Percentiles rank a stretch among this genome's conserved stretches.
phyloP scores from a whole-genome alignment of 2,113 vertebrate genomes.

The Dasypus novemcinctus region DNA sequence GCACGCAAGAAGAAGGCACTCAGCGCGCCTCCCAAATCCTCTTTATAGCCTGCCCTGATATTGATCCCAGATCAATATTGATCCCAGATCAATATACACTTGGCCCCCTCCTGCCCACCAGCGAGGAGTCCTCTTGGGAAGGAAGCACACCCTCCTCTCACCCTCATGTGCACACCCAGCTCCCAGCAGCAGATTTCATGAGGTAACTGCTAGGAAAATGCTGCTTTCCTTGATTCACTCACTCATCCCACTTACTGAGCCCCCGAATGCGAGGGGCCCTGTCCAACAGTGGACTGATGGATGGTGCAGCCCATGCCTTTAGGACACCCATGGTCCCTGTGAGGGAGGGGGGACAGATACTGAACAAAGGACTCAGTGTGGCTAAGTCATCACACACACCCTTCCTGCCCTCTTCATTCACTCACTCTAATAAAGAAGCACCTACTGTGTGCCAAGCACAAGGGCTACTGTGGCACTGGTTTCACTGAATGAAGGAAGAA shows the following conservation, averaged over 20 bases:
- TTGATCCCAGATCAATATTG: not conserved
- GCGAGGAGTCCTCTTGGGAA: not conserved
- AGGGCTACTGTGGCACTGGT: not conserved
- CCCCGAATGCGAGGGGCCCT: fast-evolving
- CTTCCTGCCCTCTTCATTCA: not conserved
- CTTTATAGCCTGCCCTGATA: not conserved
- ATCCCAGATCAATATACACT: fast-evolving
- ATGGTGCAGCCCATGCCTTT: not conserved
- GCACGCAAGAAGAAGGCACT: not conserved
- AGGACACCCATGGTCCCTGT: not conserved
- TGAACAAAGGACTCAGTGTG: not conserved
- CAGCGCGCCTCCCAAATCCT: fast-evolving
- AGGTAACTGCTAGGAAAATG: fast-evolving
- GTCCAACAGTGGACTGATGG: not conserved
- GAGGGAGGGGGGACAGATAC: not conserved
- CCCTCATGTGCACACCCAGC: not conserved
- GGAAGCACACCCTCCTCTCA: fast-evolving
- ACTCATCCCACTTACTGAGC: not conserved
- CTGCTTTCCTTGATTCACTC: no score
- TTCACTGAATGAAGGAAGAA: not conserved
- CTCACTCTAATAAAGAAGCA: not conserved
- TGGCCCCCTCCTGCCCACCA: fast-evolving
- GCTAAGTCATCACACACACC: not conserved
- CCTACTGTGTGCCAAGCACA: not conserved
- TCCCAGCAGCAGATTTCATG: fast-evolving